Evolutionary conservation across 1,140 invertebrate genomes (phyloP).

Genomic region (Orius insidiosus): DNA sequence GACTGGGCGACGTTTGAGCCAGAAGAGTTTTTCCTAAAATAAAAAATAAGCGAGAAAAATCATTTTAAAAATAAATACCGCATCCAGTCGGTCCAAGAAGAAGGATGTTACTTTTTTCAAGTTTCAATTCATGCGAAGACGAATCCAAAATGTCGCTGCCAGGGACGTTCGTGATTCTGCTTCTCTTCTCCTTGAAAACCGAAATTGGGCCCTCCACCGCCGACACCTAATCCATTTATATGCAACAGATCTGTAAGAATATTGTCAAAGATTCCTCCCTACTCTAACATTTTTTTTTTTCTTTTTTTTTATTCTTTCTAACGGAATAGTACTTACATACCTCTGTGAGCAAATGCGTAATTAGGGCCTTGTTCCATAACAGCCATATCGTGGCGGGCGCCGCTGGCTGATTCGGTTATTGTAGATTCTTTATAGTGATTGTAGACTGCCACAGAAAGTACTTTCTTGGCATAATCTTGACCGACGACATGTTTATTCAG

Average conservation of each 20-base stretch:
- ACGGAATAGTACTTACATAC: slow-evolving; percentile 27
- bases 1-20: slow-evolving; percentile 89
- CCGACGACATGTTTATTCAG: slow-evolving; percentile 94
- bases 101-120: slow-evolving; percentile 97
- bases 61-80: slow-evolving; percentile 33
- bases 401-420: slow-evolving; percentile 48
- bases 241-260: slow-evolving; percentile 56
- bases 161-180: slow-evolving; percentile 20
- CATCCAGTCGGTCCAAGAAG: slow-evolving; percentile 94
- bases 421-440: slow-evolving; percentile 97
- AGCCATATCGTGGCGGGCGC: slow-evolving; percentile 27
- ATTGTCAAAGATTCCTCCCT: no score
- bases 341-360: slow-evolving; percentile 53
- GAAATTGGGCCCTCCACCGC: slow-evolving; percentile 15
- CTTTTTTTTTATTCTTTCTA: no score
- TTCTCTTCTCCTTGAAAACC: slow-evolving; percentile 13
- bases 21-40: slow-evolving; percentile 79
- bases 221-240: slow-evolving; percentile 60
- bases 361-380: slow-evolving; percentile 45
- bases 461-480: slow-evolving; percentile 94
- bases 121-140: slow-evolving; percentile 61
- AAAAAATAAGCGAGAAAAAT: not conserved
- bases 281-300: not conserved
- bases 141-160: slow-evolving; percentile 78
- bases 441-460: slow-evolving; percentile 95